A percentile compares a stretch with the other conserved stretches of the same genome.
Conservation (phyloP, 2,888 invertebrate species). For the Drosophila pegasa region DNA sequence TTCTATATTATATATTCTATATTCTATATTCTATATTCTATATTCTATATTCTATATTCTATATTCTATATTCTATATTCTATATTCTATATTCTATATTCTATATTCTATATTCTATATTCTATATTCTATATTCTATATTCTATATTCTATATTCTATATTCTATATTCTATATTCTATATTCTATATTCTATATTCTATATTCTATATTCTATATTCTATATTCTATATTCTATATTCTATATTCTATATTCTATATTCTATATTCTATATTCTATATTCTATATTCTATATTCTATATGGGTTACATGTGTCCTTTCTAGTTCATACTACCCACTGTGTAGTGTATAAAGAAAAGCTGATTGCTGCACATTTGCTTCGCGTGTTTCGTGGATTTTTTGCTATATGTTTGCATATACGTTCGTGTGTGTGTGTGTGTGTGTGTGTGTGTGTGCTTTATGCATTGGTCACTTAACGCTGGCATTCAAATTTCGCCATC, state of each 20-base stretch:
- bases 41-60: conserved; percentile 6
- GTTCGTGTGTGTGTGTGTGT: conserved; percentile 15
- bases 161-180: conserved; percentile 1
- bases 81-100: conserved; percentile 8
- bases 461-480: conserved; percentile 60
- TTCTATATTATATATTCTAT: conserved; percentile 3
- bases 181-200: not conserved
- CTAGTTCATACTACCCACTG: not conserved
- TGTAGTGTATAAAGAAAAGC: conserved; percentile 6
- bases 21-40: conserved; percentile 7
- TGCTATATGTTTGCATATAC: conserved; percentile 9
- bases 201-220: not conserved
- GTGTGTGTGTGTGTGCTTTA: conserved; percentile 16
- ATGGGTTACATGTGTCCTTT: not conserved
- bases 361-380: conserved; percentile 72
- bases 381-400: conserved; percentile 51
- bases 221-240: not conserved
- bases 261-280: not conserved
- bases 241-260: too few relatives aligned
- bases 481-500: conserved; percentile 63
- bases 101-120: conserved; percentile 8
- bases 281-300: not conserved
- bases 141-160: conserved; percentile 3
- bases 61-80: conserved; percentile 5
- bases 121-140: conserved; percentile 2